phyloP scores from a whole-genome alignment of 2,888 invertebrate species.

The Cerastis rubricosa region DNA sequence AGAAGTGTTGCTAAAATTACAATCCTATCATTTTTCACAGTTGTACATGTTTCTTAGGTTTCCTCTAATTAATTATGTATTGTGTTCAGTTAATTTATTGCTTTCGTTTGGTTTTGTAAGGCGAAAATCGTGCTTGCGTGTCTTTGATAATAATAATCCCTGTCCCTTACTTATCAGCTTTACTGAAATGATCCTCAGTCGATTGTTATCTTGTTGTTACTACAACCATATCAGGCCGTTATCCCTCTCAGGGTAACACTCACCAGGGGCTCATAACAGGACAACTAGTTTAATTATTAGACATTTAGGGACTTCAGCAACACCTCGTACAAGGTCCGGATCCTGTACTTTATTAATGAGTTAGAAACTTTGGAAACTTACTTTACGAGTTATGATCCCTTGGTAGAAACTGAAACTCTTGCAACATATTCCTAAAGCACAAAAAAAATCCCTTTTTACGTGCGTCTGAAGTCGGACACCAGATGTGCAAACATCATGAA shows the following conservation, averaged over 20 bases:
- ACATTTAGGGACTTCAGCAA: conserved; percentile 70
- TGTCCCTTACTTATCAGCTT: conserved; percentile 18
- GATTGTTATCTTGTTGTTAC: conserved; percentile 40
- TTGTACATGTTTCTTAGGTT: neutral
- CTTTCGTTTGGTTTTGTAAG: too few species aligned
- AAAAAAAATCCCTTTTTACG: conserved; percentile 36
- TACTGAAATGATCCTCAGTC: conserved; percentile 39
- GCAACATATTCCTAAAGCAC: conserved; percentile 18
- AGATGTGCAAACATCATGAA: conserved; percentile 71
- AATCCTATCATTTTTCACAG: neutral
- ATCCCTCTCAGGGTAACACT: conserved; percentile 49
- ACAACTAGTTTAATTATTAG: conserved; percentile 68
- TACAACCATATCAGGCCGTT: conserved; percentile 54
- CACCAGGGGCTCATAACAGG: conserved; percentile 67
- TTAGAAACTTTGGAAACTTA: conserved; percentile 40
- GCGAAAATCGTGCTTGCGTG: neutral
- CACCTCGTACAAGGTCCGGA: conserved; percentile 53
- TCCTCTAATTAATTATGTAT: neutral
- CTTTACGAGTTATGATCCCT: conserved; percentile 32
- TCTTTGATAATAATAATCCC: conserved; percentile 18
- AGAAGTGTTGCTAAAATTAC: neutral
- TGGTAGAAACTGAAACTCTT: conserved; percentile 34
- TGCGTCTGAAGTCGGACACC: conserved; percentile 48
- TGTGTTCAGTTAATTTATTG: conserved; percentile 1
- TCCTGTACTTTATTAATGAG: conserved; percentile 61